These are phyloP conservation scores for Parauchenoglanis punctatus DNA, from an alignment of 2,797 vertebrate genomes.

Conservation along the genomic window DNA sequence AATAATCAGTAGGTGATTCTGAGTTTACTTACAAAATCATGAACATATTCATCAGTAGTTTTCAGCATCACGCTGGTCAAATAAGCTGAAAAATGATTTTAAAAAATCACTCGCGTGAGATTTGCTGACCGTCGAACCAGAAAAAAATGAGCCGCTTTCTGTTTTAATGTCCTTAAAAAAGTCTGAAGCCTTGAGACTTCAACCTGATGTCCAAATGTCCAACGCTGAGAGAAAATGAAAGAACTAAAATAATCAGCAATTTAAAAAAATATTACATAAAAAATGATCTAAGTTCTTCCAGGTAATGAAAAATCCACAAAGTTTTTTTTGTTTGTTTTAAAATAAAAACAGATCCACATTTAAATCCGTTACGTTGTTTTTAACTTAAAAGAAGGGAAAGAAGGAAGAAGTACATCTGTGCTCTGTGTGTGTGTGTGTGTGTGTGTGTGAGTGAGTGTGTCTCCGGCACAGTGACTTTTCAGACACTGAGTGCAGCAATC, in stretches of 20 bases:
- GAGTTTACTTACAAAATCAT: constrained; percentile 1
- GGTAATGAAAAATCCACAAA: neutral
- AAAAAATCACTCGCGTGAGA: neutral
- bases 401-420: neutral
- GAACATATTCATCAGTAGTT: neutral
- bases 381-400: constrained; percentile 13
- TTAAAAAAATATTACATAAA: neutral
- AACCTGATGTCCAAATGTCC: neutral
- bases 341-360: constrained; percentile 3
- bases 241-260: neutral
- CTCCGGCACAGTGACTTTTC: constrained; percentile 16
- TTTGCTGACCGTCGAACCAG: neutral
- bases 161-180: neutral
- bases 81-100: neutral
- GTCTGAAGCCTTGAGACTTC: neutral
- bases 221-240: neutral
- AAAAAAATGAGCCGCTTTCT: neutral
- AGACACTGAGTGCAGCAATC: constrained; percentile 30
- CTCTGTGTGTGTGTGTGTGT: constrained; percentile 13
- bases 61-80: neutral
- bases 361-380: constrained; percentile 1
- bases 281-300: neutral
- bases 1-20: neutral
- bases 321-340: neutral
- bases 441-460: constrained; percentile 4